Evolutionary conservation across 1,140 invertebrate genomes (phyloP), one percentile per base, ranked within the genome.

Genomic region (Eriosoma lanigerum): DNA sequence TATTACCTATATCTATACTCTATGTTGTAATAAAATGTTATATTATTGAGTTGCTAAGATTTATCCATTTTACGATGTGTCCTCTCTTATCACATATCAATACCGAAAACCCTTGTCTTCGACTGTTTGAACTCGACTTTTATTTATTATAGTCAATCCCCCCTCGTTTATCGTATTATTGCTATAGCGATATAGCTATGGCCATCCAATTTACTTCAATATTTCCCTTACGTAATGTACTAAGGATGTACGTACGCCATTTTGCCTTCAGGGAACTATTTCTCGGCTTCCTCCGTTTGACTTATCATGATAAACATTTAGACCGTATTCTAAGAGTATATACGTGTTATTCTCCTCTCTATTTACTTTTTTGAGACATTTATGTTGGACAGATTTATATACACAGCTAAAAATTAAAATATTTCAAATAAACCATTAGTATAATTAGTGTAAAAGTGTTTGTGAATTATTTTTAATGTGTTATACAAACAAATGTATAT

Each of bases 81-180:
- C 44, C 38, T 26, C 17, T 68, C 38, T 68, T 68, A 68, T 68
- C 66, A 68, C 21, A 68, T 24, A 46, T 21, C 8, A 13, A 4
- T 38, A 46, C 64, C 64, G 13, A 48, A 24, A 44, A 24, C n/a
- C 15, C 10, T 32, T 9, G 21, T 24, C 46, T 68, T 21, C 44
- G 24, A 48, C 44, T 24, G 2, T 38, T 66, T 21, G 15, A 58
- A 44, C 38, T 29, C n/a, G 21, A 17, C 21, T 17, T 9, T 24
- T 48, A 29, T 68, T 68, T 68, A 68, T 48, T 26, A 38, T 68
- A 38, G 66, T 24, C 44, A 44, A 48, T 68, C 38, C 44, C 38
- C 44, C 66, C 66, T 68, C 48, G 21, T 24, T 68, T 68, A 68
- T 68, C 66, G 46, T 68, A 46, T 68, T 68, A 26, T 48, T 68